Conservation (phyloP, 1,140 invertebrate species). For the Dolichoris vasculosae region DNA sequence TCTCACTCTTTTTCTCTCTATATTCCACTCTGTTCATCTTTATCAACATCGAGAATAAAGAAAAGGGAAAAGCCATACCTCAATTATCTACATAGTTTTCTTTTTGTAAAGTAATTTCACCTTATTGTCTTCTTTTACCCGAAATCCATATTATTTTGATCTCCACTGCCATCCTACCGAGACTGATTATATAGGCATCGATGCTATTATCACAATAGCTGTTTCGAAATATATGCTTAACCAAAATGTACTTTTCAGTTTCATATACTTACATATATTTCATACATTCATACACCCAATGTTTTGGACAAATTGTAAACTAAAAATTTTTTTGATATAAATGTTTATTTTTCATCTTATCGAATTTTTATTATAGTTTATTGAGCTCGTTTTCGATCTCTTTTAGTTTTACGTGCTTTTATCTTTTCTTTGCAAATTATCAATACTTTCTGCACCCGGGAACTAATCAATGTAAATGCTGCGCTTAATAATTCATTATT, state of each 20-base stretch:
- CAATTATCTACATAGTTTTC: conserved; percentile 17
- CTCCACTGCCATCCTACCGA: conserved; percentile 56
- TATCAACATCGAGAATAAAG: background rate
- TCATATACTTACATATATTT: background rate
- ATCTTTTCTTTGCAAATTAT: background rate
- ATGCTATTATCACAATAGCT: background rate
- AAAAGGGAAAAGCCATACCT: background rate
- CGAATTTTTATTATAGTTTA: too few species aligned
- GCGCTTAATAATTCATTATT: background rate
- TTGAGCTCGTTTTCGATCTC: too few species aligned
- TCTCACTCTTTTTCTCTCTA: background rate
- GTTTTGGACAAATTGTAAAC: background rate
- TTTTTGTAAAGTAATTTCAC: conserved; percentile 30
- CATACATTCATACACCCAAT: too few species aligned
- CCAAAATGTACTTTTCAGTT: background rate
- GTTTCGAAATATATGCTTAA: background rate
- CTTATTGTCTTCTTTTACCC: conserved; percentile 51
- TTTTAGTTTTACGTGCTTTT: background rate
- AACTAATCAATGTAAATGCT: conserved; percentile 39
- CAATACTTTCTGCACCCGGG: conserved; percentile 8
- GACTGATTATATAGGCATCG: conserved; percentile 57
- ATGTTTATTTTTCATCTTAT: too few species aligned
- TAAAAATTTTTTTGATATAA: background rate
- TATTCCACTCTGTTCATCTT: background rate
- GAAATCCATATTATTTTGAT: conserved; percentile 52